Evolutionary conservation across 1,140 invertebrate genomes (phyloP), one percentile per base, ranked within the genome.

Genomic region (Goniozus legneri): DNA sequence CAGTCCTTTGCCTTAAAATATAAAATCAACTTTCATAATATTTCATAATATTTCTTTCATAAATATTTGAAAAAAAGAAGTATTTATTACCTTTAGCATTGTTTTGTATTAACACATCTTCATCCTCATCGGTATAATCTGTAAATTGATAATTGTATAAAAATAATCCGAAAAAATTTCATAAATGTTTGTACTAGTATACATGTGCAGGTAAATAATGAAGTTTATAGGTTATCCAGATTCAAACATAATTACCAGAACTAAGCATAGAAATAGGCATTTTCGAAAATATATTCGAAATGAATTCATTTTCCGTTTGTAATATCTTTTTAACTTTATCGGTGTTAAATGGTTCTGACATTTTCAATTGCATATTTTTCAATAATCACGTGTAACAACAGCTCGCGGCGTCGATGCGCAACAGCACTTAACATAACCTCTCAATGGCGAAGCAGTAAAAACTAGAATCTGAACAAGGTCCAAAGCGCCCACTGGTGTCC

Each of bases 281-380:
- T 57, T 65, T 68, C 21, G 68, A 61, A 45, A 78, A 75, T 54
- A 79, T 59, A 37, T 72, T 46, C 1, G 68, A 58, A 16, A 79
- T 70, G 48, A 76, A 78, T 50, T 69, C 57, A 37, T 73, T 67
- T 60, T 79, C 77, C 22, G 56, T 48, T 19, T 56, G 27, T 18
- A 78, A 52, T 22, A 70, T 53, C 33, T 65, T 35, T 36, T 65
- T 64, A 0, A 65, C 51, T 45, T 59, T 47, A 38, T 67, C 69
- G n/a, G 35, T 13, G 44, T 77, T 59, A 46, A 77, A 76, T 44
- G 44, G 16, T 16, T 69, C 63, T 21, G 54, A 35, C 65, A 65
- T 70, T 60, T 63, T 69, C 52, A 73, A 62, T 44, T 73, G 67
- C 69, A 71, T 71, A 41, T 56, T 65, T 36, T n/a, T n/a, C n/a